Conservation (phyloP, 1,140 invertebrate genomes). For the Drosophila navojoa region DNA sequence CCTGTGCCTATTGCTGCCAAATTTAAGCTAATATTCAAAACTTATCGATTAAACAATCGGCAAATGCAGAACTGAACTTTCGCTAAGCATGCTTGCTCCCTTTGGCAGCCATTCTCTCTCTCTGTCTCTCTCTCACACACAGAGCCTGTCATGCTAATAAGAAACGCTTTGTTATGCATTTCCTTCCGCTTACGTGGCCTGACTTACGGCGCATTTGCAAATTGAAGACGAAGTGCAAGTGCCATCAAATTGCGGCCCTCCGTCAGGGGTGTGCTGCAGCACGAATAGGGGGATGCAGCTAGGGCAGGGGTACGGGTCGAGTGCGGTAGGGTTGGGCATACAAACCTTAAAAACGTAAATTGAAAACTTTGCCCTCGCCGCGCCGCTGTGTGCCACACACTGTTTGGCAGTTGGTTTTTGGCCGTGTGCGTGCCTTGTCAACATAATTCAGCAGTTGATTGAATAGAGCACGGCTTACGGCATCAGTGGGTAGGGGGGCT, state of each 20-base stretch:
- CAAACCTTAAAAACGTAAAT: conserved; percentile 71
- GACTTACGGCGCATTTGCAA: conserved; percentile 70
- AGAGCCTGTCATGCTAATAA: conserved; percentile 59
- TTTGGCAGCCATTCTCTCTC: not conserved
- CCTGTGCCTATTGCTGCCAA: not conserved
- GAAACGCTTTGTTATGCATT: conserved; percentile 77
- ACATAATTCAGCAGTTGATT: conserved; percentile 76
- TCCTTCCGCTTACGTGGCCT: conserved; percentile 76
- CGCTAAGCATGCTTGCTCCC: no score
- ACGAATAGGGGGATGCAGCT: not conserved
- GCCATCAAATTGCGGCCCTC: conserved; percentile 53
- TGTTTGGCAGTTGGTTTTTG: conserved; percentile 40
- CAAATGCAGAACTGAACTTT: conserved; percentile 5
- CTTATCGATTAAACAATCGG: conserved; percentile 72
- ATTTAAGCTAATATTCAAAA: conserved; percentile 26
- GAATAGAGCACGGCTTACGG: conserved; percentile 34
- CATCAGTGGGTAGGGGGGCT: not conserved
- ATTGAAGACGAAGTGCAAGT: conserved; percentile 73
- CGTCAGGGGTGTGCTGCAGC: not conserved
- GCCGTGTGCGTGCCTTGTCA: conserved; percentile 69
- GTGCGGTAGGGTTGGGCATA: no score
- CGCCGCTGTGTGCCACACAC: conserved; percentile 16
- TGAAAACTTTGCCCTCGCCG: conserved; percentile 64
- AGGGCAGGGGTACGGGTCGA: no score
- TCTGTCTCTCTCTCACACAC: not conserved